Conservation (phyloP, 2,888 invertebrate genomes). For the Dicyrtomina minuta region DNA sequence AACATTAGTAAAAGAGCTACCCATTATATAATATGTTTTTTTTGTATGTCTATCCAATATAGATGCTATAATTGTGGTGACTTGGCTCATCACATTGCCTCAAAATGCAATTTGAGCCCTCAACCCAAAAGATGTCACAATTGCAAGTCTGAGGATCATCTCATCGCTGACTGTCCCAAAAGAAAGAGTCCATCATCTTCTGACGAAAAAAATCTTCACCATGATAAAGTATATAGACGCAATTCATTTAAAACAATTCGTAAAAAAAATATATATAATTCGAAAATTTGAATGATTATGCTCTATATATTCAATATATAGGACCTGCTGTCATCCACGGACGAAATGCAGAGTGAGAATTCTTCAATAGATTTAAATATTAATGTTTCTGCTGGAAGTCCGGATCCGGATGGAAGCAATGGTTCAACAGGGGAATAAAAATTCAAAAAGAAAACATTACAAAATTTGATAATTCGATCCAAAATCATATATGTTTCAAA, state of each 20-base stretch:
- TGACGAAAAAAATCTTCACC: slow-evolving; percentile 40
- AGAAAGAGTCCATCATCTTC: slow-evolving; percentile 55
- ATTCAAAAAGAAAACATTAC: too few species aligned
- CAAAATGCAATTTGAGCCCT: slow-evolving; percentile 82
- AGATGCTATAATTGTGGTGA: slow-evolving; percentile 93
- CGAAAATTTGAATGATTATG: background rate
- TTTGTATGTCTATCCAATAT: too few species aligned
- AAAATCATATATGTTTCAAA: too few species aligned
- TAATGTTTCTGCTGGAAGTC: slow-evolving; percentile 7
- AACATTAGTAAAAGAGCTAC: too few species aligned
- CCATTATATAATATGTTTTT: too few species aligned
- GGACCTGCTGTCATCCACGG: slow-evolving; percentile 8
- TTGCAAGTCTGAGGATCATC: slow-evolving; percentile 83
- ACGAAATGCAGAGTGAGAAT: slow-evolving; percentile 9
- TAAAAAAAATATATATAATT: background rate
- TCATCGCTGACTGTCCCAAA: slow-evolving; percentile 83
- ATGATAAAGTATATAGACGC: background rate
- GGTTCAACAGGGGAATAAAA: slow-evolving; percentile 15
- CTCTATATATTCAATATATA: background rate
- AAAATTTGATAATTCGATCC: too few species aligned
- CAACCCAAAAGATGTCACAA: slow-evolving; percentile 89
- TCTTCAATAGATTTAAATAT: slow-evolving; percentile 25
- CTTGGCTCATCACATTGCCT: slow-evolving; percentile 88
- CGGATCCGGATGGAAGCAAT: slow-evolving; percentile 1
- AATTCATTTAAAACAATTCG: background rate